Base-by-base conservation (phyloP, 2,888 invertebrate genomes). In the Oligia strigilis region DNA sequence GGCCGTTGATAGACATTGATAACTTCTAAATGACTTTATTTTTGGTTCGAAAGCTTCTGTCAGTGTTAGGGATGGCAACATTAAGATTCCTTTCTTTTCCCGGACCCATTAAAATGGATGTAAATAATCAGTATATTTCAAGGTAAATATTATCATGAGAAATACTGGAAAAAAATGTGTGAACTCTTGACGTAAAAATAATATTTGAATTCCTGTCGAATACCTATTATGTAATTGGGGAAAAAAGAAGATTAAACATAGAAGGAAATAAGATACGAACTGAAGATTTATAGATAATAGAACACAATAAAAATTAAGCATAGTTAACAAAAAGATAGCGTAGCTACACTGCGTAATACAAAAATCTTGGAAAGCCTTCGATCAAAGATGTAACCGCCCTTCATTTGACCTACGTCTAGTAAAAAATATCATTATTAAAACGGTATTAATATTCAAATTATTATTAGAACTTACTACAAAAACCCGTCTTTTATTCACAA, bases 1-100 rank as follows among this genome's bases (percentile, higher is more conserved):
- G 92, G 88, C 87, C 82, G 82, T 83, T 93, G 94, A 94, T 92
- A 88, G 92, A 89, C 91, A 90, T 91, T 92, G 90, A 92, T 88
- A 89, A 72, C 75, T 89, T 89, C 85, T 88, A 88, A 92, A 90
- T 89, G 87, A 82, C 80, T 89, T 89, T 92, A 93, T 92, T 92
- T 92, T 91, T 89, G 88, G 91, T 64, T 75, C 46, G 64, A 82
- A 89, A 84, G 84, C 86, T 84, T 83, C 75, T 81, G 81, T 84
- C 84, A 81, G 73, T 81, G 66, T 76, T 84, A 85, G 80, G 72
- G 83, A 78, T 86, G 74, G 82, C 67, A 69, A 72, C 87, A 90
- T 93, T 90, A 81, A 88, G 69, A 92, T 92, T 89, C 90, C 78
- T 80, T 83, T 85, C 78, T 75, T 62, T 80, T 77, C 60, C 23